Conservation (phyloP, 2,888 invertebrate species). For the Rotaria magnacalcarata region DNA sequence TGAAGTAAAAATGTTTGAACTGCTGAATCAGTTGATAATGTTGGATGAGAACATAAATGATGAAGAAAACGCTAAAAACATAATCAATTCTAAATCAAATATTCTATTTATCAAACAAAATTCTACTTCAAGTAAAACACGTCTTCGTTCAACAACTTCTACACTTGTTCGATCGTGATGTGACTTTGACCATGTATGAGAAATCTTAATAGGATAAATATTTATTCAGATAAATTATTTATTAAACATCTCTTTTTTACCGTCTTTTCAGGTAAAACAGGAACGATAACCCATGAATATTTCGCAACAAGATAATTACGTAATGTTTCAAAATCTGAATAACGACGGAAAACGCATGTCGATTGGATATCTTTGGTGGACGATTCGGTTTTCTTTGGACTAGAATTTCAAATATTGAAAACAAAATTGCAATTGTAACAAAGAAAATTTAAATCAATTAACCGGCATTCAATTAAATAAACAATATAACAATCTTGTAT, state of each 20-base stretch:
- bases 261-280: constrained; percentile 10
- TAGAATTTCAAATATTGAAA: neutral
- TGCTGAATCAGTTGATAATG: neutral
- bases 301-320: constrained; percentile 6
- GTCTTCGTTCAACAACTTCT: constrained; percentile 14
- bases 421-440: too few relatives aligned
- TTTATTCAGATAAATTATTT: neutral
- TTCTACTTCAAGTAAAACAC: neutral
- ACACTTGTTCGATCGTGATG: constrained; percentile 30
- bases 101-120: neutral
- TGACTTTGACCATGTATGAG: constrained; percentile 29
- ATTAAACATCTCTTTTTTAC: neutral
- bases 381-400: neutral
- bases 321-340: constrained; percentile 30
- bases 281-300: constrained; percentile 19
- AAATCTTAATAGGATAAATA: neutral
- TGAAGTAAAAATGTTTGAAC: constrained; percentile 27
- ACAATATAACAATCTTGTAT: constrained; percentile 33
- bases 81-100: neutral
- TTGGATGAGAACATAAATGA: constrained; percentile 21
- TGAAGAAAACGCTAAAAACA: constrained; percentile 8
- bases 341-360: constrained; percentile 7
- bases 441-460: too few relatives aligned
- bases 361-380: neutral
- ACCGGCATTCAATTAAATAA: constrained; percentile 27